Conservation (phyloP, 1,140 invertebrate species). For the Drosophila nikananu region DNA sequence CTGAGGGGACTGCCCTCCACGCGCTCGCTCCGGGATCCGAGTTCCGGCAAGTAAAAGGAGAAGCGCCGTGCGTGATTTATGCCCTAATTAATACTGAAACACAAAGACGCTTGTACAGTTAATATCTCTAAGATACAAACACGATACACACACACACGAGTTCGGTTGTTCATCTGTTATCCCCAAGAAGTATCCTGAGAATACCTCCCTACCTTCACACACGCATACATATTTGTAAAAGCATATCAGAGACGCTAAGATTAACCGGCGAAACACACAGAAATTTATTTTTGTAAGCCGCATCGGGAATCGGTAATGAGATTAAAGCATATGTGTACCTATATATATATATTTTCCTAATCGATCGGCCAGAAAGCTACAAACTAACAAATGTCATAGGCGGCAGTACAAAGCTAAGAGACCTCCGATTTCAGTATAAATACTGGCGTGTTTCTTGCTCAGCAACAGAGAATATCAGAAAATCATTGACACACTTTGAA, state of each 20-base stretch:
- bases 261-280: conserved; percentile 5
- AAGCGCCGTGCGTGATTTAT: conserved; percentile 71
- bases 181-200: conserved; percentile 15
- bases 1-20: conserved; percentile 75
- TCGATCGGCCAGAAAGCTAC: conserved; percentile 1
- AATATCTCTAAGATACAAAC: conserved; percentile 76
- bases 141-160: conserved; percentile 19
- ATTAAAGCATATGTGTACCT: conserved; percentile 3
- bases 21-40: conserved; percentile 76
- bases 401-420: conserved; percentile 42
- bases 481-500: conserved; percentile 21
- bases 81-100: conserved; percentile 82
- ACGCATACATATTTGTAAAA: conserved; percentile 50
- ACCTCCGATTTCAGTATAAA: conserved; percentile 25
- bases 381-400: conserved; percentile 17
- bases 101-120: conserved; percentile 83
- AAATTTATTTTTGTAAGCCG: conserved; percentile 39
- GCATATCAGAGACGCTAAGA: conserved; percentile 62
- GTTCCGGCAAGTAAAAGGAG: conserved; percentile 55
- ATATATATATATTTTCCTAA: conserved; percentile 45
- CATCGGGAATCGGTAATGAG: conserved; percentile 19
- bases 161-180: conserved; percentile 43
- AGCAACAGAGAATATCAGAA: conserved; percentile 21
- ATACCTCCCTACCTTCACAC: conserved; percentile 9
- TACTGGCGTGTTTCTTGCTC: conserved; percentile 16